Base-by-base conservation (phyloP, 1,140 invertebrate species). In the Nasonia giraulti region DNA sequence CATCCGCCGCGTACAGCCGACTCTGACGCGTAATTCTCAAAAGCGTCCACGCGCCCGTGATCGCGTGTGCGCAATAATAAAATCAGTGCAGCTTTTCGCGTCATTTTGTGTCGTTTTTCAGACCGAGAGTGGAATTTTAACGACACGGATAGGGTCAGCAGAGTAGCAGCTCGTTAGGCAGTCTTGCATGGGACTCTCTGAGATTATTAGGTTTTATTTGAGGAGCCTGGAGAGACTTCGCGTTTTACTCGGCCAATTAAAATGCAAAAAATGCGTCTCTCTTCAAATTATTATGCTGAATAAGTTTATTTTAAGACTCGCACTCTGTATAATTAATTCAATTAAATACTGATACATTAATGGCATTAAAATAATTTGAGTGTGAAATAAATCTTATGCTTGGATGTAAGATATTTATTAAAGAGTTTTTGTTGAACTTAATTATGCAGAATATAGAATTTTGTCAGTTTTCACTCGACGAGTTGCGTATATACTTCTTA, bases 161-260 rank as follows among this genome's bases (percentile, higher is more conserved):
- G 47, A 50, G 47, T 12, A 12, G 47, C 47, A 50, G n/a, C 66
- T 69, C 33, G 62, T 68, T 79, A 77, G 75, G 47, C 47, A 77
- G 50, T n/a, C 23, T 44, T 47, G 27, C 47, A 50, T 5, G 12
- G 14, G 50, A 27, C 23, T 17, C 55, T 55, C 20, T 27, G 75
- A 50, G 47, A 27, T 55, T 50, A 47, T 76, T 47, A 44, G 7
- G 11, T 44, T 76, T 76, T 47, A 23, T 76, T 47, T 14, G 44
- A 47, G 23, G n/a, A 76, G 20, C 40, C n/a, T 47, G 47, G 47
- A 50, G 47, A 14, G 47, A 50, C 47, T 50, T 50, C 14, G 47
- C 5, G 47, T 2, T 17, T 50, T 50, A 50, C 2, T 10, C 14
- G 47, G 2, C 14, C 14, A 10, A 50, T 50, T 50, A 17, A 12